Evolutionary conservation across 2,888 invertebrate genomes (phyloP).

Genomic region (Bombyx huttoni): DNA sequence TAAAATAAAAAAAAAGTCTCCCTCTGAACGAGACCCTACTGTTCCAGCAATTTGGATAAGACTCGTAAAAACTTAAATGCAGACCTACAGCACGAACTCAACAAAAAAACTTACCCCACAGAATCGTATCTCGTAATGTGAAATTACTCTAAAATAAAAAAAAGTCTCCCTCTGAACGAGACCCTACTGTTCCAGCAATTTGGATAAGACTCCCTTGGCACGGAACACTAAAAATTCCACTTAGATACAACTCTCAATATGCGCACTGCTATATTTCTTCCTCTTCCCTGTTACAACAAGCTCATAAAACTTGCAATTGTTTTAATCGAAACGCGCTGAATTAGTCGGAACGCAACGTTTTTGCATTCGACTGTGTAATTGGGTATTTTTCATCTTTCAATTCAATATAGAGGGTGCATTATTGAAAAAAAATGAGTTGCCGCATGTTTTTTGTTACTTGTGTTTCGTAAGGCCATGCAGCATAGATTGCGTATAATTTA

Average conservation of each 20-base stretch:
- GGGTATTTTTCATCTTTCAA: background rate
- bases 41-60: constrained; percentile 63
- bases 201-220: constrained; percentile 54
- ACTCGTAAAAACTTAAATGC: constrained; percentile 15
- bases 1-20: constrained; percentile 60
- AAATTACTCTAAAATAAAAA: constrained; percentile 67
- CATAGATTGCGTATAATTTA: no score
- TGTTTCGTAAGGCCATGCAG: no score
- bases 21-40: constrained; percentile 45
- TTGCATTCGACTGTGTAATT: constrained; percentile 1
- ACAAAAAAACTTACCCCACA: constrained; percentile 44
- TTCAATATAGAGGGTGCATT: background rate
- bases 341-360: constrained; percentile 1
- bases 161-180: constrained; percentile 42
- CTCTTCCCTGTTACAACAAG: constrained; percentile 28
- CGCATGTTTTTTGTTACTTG: no score
- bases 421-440: no score
- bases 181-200: constrained; percentile 60
- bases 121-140: constrained; percentile 46
- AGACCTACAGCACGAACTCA: background rate
- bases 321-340: constrained; percentile 35
- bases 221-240: constrained; percentile 57
- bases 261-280: constrained; percentile 33
- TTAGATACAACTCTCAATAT: constrained; percentile 52
- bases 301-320: constrained; percentile 41